A percentile compares a stretch with the other conserved stretches of the same genome.
phyloP scores from a whole-genome alignment of 2,113 vertebrate genomes.

The Microtus pennsylvanicus region DNA sequence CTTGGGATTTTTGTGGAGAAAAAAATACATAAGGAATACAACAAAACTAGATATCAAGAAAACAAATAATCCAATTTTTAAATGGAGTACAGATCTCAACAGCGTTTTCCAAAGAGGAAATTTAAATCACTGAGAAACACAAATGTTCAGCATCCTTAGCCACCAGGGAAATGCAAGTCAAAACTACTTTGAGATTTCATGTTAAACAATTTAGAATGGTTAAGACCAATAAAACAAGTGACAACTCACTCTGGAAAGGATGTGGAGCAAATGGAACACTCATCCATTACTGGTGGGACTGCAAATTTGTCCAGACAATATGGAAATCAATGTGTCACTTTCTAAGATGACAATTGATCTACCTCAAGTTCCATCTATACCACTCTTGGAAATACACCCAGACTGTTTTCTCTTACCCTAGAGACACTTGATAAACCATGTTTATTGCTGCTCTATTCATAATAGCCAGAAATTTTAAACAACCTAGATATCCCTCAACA shows the following conservation, averaged over 20 bases:
- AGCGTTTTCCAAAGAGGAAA: neutral
- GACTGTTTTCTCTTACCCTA: neutral
- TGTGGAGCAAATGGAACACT: neutral
- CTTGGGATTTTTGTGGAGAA: neutral
- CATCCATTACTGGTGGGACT: neutral
- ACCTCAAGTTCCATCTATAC: neutral
- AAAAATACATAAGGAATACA: neutral
- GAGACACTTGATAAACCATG: neutral
- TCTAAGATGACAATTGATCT: neutral
- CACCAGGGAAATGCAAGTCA: neutral
- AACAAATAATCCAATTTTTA: neutral
- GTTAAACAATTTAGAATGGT: neutral
- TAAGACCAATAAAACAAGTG: neutral
- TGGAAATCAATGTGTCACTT: neutral
- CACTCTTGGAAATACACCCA: neutral
- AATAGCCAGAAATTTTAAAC: neutral
- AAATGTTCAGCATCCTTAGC: neutral
- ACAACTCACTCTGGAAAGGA: neutral
- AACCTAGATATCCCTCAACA: neutral
- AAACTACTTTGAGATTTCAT: neutral
- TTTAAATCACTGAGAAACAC: neutral
- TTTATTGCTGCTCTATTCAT: neutral
- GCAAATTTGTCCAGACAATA: neutral
- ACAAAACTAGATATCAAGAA: neutral
- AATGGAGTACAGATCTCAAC: neutral